Evolutionary conservation across 2,113 vertebrate species (phyloP), one percentile per base, ranked within the genome.

Genomic region (Platysteira castanea): DNA sequence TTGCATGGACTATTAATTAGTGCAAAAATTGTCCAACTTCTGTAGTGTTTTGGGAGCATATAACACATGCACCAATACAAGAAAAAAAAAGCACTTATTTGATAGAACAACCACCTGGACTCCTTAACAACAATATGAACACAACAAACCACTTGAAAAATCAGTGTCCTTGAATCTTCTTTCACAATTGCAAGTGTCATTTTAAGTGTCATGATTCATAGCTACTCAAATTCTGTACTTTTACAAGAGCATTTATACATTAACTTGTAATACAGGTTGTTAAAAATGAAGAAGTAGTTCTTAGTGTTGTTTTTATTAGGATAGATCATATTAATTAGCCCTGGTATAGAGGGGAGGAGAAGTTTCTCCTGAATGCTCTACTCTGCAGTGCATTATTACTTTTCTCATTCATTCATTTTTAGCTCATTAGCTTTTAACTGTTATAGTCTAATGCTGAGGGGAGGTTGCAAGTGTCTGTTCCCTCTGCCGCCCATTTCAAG

Each of bases 401-500:
- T 94, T 93, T 92, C 39, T 80, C 33, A 70, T 85, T 80, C 4
- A 1, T 80, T 92, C 39, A 8, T 88, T 88, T 97, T 95, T 90
- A 96, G 75, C 67, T 96, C 92, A 90, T 96, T 96, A 96, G 87
- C 47, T 93, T 96, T 94, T 67, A 90, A 90, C 86, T 80, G 46
- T 59, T 95, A 76, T 15, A 47, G 70, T 63, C 64, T 91, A 74
- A 74, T 63, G 39, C 33, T 64, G 68, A 93, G 50, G 82, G 70
- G 63, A 94, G 87, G 46, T 20, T 91, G 64, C 57, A 87, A 89
- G 46, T 73, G 20, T 69, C 64, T 50, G 12, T 86, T 95, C 85
- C 37, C 15, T 88, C 68, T 95, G 60, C 19, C 67, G 56, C 67
- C 16, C 42, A 61, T 84, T 95, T 90, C 59, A 93, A 79, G 11